phyloP scores from a whole-genome alignment of 2,113 vertebrate genomes.

The Microcebus ravelobensis region DNA sequence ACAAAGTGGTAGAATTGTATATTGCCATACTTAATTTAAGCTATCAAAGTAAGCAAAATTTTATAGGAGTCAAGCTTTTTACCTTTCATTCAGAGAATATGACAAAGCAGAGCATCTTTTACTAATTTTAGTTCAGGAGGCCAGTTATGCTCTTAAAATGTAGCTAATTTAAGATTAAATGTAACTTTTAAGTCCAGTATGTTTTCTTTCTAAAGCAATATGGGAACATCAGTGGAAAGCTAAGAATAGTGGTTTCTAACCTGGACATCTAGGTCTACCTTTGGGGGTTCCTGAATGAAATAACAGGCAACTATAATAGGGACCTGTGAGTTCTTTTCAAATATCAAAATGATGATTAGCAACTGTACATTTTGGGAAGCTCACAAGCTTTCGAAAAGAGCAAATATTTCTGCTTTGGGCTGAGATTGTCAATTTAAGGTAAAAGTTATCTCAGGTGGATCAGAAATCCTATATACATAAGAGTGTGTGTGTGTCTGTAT shows the following conservation, averaged over 20 bases:
- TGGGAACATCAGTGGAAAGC: not conserved
- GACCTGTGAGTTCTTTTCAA: not conserved
- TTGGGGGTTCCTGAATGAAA: not conserved
- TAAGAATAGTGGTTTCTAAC: not conserved
- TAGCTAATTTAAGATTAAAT: not conserved
- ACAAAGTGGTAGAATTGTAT: not conserved
- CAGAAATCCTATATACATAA: not conserved
- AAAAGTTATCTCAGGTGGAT: not conserved
- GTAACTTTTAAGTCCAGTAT: not conserved
- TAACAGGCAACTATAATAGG: not conserved
- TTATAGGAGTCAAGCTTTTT: not conserved
- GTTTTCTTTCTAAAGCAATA: not conserved
- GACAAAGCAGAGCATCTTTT: not conserved
- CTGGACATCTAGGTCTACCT: not conserved
- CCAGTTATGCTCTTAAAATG: not conserved
- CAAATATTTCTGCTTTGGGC: not conserved
- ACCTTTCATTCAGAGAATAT: not conserved
- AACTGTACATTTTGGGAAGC: not conserved
- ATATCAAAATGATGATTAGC: not conserved
- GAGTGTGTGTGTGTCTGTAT: not conserved
- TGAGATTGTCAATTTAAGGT: not conserved
- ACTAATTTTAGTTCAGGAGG: not conserved
- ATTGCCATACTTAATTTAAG: not conserved
- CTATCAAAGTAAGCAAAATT: slow-evolving; percentile 17
- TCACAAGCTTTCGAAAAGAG: slow-evolving; percentile 8